A percentile compares a stretch with the other conserved stretches of the same genome.
Evolutionary conservation across 2,797 vertebrate species (phyloP).

Genomic region (Petrocephalus sullivani): DNA sequence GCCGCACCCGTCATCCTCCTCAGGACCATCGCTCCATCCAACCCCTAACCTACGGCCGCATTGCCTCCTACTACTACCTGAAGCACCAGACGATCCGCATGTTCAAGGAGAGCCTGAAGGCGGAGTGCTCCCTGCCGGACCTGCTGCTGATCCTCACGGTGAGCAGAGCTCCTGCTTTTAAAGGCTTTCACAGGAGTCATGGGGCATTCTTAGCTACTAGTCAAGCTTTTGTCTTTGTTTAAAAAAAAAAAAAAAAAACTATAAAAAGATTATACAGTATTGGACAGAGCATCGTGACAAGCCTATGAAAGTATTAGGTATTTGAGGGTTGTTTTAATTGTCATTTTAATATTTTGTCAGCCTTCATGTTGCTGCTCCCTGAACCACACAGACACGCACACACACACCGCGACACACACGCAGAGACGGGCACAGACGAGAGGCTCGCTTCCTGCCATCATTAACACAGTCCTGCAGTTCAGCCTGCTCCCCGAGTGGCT

Average conservation of each 20-base stretch:
- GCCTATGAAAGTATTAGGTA: not conserved
- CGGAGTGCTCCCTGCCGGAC: slow-evolving; percentile 75
- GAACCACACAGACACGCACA: not conserved
- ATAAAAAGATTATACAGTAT: not conserved
- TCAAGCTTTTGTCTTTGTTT: not conserved
- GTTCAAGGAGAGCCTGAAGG: slow-evolving; percentile 82
- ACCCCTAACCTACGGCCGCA: slow-evolving; percentile 78
- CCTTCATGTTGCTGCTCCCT: not conserved
- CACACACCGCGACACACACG: not conserved
- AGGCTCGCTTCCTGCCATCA: slow-evolving; percentile 41
- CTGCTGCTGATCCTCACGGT: slow-evolving; percentile 83
- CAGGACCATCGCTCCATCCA: slow-evolving; percentile 82
- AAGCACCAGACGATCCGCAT: slow-evolving; percentile 83
- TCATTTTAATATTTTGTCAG: not conserved
- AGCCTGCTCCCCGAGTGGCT: not conserved
- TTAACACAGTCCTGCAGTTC: slow-evolving; percentile 34
- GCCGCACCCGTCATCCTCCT: not conserved
- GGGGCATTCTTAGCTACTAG: not conserved
- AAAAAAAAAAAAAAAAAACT: not conserved
- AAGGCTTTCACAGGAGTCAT: not conserved
- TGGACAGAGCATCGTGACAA: not conserved
- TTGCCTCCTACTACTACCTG: slow-evolving; percentile 93
- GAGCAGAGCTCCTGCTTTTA: slow-evolving; percentile 44
- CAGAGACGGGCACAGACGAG: slow-evolving; percentile 31
- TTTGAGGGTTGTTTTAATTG: not conserved